Conservation (phyloP, 2,113 vertebrate genomes). For the Rhynchomys soricoides region DNA sequence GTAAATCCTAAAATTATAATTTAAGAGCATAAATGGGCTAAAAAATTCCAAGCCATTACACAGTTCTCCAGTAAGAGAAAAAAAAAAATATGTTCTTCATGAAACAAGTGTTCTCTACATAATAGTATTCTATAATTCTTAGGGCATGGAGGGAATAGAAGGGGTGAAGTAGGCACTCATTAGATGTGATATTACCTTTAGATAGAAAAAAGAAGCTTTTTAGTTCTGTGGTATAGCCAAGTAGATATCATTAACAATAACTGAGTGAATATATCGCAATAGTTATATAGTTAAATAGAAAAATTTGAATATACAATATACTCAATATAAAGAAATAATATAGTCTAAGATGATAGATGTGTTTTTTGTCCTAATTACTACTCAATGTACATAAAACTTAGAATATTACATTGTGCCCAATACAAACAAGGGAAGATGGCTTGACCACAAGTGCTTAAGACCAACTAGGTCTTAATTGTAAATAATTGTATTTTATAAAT, state of each 20-base stretch:
- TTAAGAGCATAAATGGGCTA: not conserved
- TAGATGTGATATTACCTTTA: not conserved
- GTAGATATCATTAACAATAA: not conserved
- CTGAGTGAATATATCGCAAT: no score
- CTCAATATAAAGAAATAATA: not conserved
- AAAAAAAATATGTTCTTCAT: not conserved
- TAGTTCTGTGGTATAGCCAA: not conserved
- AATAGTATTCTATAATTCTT: not conserved
- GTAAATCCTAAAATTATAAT: not conserved
- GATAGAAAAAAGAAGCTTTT: not conserved
- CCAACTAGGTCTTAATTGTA: not conserved
- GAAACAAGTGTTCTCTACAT: not conserved
- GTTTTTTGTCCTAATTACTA: not conserved
- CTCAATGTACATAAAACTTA: not conserved
- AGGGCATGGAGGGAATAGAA: not conserved
- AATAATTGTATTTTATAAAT: not conserved
- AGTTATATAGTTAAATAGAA: not conserved
- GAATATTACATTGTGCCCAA: no score
- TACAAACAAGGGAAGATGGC: not conserved
- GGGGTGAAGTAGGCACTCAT: fast-evolving
- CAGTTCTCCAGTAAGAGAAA: not conserved
- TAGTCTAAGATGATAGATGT: not conserved
- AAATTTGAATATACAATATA: not conserved
- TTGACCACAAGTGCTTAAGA: not conserved
- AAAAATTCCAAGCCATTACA: not conserved